Base-by-base conservation (phyloP, 2,888 invertebrate species). In the Polydrusus pterygomalis region DNA sequence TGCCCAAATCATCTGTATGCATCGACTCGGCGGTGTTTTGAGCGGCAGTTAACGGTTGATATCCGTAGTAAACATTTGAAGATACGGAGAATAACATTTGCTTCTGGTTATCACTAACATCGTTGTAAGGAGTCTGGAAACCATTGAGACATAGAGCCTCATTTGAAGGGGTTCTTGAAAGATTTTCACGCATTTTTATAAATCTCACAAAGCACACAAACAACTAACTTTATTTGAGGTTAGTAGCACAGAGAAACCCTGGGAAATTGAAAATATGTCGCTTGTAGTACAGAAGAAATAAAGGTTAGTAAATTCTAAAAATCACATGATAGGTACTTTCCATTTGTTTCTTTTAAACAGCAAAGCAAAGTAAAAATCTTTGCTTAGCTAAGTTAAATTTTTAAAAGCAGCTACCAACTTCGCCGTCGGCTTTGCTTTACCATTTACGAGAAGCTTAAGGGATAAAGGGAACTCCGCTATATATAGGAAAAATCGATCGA, bases 31-130 rank as follows among this genome's bases (percentile, higher is more conserved):
- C 20, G 13, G n/a, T 40, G 13, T 60, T 63, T 54, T 68, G 63
- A 9, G 17, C 34, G 18, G 20, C 47, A 11, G 68, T 40, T 62
- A 76, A 15, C 43, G 68, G 74, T 51, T 74, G 77, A 70, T 74
- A 77, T 47, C 77, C 74, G 18, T 77, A 77, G 43, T 77, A 77
- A 70, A 70, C 77, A 74, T 77, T 77, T 9, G 70, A 65, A 6
- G 77, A 77, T 30, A 77, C 56, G 63, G 45, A 54, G 34, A 65
- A 45, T 20, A 45, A 25, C 25, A 40, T 15, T 20, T 54, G 17
- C 5, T 63, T 64, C n/a, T 9, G 9, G 18, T 40, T 30, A 43
- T 20, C 43, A n/a, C 17, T 56, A 17, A 11, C 1, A 11, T 18
- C 18, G 38, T 6, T 60, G 17, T 25, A 63, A 9, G 47, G 38